Evolutionary conservation across 2,113 vertebrate genomes (phyloP), one percentile per base, ranked within the genome.

Genomic region (Gymnogyps californianus): DNA sequence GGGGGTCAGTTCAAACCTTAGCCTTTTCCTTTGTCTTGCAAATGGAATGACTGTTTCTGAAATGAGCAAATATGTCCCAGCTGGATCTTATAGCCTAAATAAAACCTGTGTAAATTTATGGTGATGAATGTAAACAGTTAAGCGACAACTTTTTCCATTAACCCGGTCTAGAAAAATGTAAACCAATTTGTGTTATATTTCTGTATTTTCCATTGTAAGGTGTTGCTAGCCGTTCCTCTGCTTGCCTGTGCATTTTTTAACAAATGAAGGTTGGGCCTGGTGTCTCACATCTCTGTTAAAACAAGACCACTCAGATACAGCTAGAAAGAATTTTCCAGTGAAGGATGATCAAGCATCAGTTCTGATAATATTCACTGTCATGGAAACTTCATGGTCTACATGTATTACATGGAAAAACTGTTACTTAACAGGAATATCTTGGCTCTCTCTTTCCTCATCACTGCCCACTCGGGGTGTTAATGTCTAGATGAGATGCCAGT

Each of bases 51-150:
- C 47, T 75, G 10, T 70, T 95, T 83, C 42, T 83, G 57, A 96
- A 94, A 81, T 69, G 46, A 93, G 57, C 58, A 90, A 79, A 92
- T 77, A 79, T 42, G 16, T 74, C 64, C 61, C 91, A 91, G 83
- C 55, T 92, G 61, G 80, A 67, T 87, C 61, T 78, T 84, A 75
- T 7, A 96, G 51, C 26, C 81, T 83, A 55, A 93, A 86, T 83
- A 91, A 95, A 92, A 95, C n/a, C 55, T 69, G 46, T 81, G 75
- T 81, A 69, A 79, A 47, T 83, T 92, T 92, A 44, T 91, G 83
- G 19, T 87, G 65, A 76, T 1, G 2, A 87, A 81, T 76, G 76
- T 82, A 84, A 97, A 92, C 61, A 90, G 67, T 24, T 31, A 64
- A 89, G 51, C 0, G 52, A 87, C 81, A 92, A 84, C n/a, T 82